Base-by-base conservation (phyloP, 2,113 vertebrate genomes). In the Cercocebus atys region DNA sequence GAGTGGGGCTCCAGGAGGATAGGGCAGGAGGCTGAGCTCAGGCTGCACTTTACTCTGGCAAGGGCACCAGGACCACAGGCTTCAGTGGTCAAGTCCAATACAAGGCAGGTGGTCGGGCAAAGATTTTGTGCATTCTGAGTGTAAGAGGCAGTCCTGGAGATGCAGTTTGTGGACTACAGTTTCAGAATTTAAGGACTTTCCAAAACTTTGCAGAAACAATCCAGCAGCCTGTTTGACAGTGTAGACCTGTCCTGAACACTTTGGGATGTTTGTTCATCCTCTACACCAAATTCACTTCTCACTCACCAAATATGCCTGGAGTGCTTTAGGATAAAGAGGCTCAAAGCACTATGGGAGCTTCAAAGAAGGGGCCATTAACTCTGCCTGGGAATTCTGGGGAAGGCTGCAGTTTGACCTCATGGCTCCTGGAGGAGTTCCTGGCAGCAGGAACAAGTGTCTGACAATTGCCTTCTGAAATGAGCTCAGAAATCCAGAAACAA, bases 401-500 rank as follows among this genome's bases (percentile, higher is more conserved):
- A 81, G 38, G 52, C 17, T 17, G 22, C 66, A 35, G 16, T 30
- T 64, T 32, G 61, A 64, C 88, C 43, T 91, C 20, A 5, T 3
- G 20, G 38, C 12, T 95, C 70, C 70, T 16, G 9, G 64, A 50
- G 50, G 76, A 72, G 75, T 87, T 95, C n/a, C 89, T 87, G 83
- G 70, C 55, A 75, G 3, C 8, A 20, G 59, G 72, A 72, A 88
- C 40, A 43, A 61, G 59, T 8, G 4, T 64, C 93, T 94, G 93
- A 82, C 89, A 86, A 13, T 75, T 83, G 59, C 83, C 83, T 87
- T 86, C 86, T 70, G 72, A 90, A 94, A 38, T 27, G 40, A 76
- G 59, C 55, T 88, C 57, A 35, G 73, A 64, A 90, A n/a, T 59
- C 55, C 70, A 92, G 66, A 57, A 95, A 82, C 43, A 43, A 95